Percentiles rank a stretch among this genome's conserved stretches.
These are phyloP conservation scores for Blennius ocellaris DNA, from an alignment of 2,113 vertebrate species.

Conservation along the genomic window DNA sequence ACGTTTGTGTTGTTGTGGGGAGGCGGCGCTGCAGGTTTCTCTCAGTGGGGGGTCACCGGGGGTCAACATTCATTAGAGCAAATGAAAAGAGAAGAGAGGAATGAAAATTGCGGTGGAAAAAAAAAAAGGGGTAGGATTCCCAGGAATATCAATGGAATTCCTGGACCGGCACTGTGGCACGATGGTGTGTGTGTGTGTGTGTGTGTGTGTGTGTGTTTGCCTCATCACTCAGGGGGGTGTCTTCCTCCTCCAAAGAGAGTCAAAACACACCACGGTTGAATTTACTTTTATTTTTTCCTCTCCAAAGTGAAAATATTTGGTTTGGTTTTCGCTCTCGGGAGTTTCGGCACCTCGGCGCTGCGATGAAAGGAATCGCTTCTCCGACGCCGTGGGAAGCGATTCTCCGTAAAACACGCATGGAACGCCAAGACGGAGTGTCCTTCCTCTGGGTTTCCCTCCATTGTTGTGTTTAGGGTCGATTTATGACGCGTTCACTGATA, in stretches of 20 bases:
- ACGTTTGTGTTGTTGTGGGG: background rate
- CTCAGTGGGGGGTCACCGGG: slow-evolving; percentile 23
- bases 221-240: slow-evolving; percentile 16
- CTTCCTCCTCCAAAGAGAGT: slow-evolving; percentile 49
- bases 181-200: slow-evolving; percentile 6
- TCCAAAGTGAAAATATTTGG: slow-evolving; percentile 58
- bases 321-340: slow-evolving; percentile 30
- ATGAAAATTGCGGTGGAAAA: slow-evolving; percentile 5
- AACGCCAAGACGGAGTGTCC: background rate
- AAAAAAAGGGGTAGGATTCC: slow-evolving; percentile 30
- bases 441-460: too few relatives aligned
- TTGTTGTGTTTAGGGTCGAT: too few relatives aligned
- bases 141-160: slow-evolving; percentile 55
- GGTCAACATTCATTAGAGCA: slow-evolving; percentile 53
- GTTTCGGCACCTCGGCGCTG: slow-evolving; percentile 45
- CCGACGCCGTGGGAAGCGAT: background rate
- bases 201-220: background rate
- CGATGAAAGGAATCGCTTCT: slow-evolving; percentile 52
- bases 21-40: slow-evolving; percentile 31
- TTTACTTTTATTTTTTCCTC: slow-evolving; percentile 3
- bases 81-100: slow-evolving; percentile 44
- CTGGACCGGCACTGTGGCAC: slow-evolving; percentile 27
- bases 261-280: slow-evolving; percentile 43
- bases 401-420: slow-evolving; percentile 1
- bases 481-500: too few relatives aligned